Evolutionary conservation across 2,888 invertebrate genomes (phyloP).

Genomic region (Eulithis prunata): DNA sequence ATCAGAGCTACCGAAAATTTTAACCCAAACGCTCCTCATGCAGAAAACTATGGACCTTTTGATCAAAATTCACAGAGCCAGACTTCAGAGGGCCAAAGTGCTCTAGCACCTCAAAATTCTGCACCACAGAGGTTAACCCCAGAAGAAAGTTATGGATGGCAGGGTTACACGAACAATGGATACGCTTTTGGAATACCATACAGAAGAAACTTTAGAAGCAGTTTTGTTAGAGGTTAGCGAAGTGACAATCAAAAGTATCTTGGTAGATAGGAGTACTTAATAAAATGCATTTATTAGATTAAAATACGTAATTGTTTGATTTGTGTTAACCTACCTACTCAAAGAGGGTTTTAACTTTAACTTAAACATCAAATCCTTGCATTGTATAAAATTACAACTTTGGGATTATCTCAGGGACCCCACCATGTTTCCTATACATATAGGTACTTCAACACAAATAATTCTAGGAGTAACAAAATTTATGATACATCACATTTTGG

Average conservation of each 20-base stretch:
- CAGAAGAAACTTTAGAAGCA: conserved; percentile 18
- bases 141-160: conserved; percentile 16
- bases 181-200: conserved; percentile 14
- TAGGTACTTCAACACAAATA: too few species aligned
- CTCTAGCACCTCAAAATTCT: conserved; percentile 1
- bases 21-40: conserved; percentile 8
- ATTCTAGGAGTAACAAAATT: too few species aligned
- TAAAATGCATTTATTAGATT: conserved; percentile 34
- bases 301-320: neutral
- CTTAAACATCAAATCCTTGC: too few species aligned
- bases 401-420: too few species aligned
- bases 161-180: conserved; percentile 6
- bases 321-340: too few species aligned
- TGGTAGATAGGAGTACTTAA: neutral
- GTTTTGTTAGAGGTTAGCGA: conserved; percentile 5
- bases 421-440: too few species aligned
- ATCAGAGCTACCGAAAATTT: conserved; percentile 13
- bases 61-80: conserved; percentile 3
- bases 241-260: neutral
- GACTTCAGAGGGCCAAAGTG: neutral
- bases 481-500: too few species aligned
- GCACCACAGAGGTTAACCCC: conserved; percentile 13
- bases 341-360: too few species aligned
- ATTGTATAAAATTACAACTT: too few species aligned
- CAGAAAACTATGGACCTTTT: neutral